These are phyloP conservation scores for Catharus ustulatus DNA, from an alignment of 2,797 vertebrate genomes.

Conservation along the genomic window DNA sequence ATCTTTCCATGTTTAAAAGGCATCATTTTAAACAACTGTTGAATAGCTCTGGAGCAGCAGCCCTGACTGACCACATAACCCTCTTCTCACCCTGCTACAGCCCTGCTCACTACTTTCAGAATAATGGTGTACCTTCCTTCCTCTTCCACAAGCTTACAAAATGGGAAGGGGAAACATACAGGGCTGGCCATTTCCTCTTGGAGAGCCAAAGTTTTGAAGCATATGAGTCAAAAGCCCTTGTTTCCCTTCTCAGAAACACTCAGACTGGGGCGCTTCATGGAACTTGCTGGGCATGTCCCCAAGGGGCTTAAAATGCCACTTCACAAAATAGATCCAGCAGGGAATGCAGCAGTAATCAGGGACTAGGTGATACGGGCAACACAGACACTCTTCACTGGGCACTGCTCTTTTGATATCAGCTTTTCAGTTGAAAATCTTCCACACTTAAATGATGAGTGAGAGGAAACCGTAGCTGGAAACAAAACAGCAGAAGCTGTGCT, in stretches of 20 bases:
- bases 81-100: neutral
- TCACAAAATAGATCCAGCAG: neutral
- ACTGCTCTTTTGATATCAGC: neutral
- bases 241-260: slow-evolving; percentile 35
- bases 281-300: neutral
- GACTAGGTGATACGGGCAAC: neutral
- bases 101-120: neutral
- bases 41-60: neutral
- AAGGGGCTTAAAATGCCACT: neutral
- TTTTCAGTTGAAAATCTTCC: neutral
- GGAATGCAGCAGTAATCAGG: neutral
- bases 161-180: slow-evolving; percentile 44
- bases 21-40: neutral
- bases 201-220: slow-evolving; percentile 39
- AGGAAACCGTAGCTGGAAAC: neutral
- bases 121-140: slow-evolving; percentile 36
- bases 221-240: slow-evolving; percentile 26
- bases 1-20: neutral
- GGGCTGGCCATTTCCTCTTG: slow-evolving; percentile 45
- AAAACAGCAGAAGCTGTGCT: neutral
- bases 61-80: neutral
- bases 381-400: neutral
- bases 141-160: slow-evolving; percentile 36
- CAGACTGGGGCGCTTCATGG: neutral
- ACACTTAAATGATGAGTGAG: neutral